Evolutionary conservation across 2,113 vertebrate genomes (phyloP).

Genomic region (Psilopogon haemacephalus): DNA sequence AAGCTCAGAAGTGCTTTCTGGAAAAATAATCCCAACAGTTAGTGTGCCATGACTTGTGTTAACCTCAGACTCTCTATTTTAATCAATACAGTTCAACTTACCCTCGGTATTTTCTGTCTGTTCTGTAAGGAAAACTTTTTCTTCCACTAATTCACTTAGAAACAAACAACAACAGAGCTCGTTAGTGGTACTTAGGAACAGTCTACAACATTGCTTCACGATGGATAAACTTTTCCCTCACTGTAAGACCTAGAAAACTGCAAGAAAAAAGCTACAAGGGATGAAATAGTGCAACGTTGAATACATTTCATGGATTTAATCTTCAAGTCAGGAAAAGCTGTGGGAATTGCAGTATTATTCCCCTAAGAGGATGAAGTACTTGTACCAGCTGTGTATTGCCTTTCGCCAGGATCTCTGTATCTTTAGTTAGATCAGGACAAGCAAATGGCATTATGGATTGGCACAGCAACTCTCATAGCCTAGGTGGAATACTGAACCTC

Average conservation of each 20-base stretch:
- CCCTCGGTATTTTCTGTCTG: constrained; percentile 81
- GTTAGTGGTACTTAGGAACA: constrained; percentile 69
- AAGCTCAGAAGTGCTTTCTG: constrained; percentile 76
- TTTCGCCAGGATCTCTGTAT: neutral
- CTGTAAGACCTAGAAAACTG: constrained; percentile 37
- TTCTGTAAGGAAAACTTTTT: constrained; percentile 78
- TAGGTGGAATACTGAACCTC: neutral
- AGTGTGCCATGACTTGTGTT: neutral
- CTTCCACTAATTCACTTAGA: constrained; percentile 84
- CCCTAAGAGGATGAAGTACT: neutral
- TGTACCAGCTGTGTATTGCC: neutral
- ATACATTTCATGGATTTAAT: neutral
- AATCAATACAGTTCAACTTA: constrained; percentile 73
- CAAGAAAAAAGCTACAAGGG: neutral
- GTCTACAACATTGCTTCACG: constrained; percentile 6
- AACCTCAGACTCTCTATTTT: neutral
- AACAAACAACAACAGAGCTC: constrained; percentile 68
- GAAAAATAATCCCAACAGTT: constrained; percentile 53
- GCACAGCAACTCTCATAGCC: neutral
- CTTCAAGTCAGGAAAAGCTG: neutral
- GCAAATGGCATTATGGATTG: neutral
- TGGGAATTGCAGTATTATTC: neutral
- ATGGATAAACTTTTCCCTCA: constrained; percentile 51
- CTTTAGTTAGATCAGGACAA: neutral
- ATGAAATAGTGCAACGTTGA: neutral